Evolutionary conservation across 2,113 vertebrate genomes (phyloP), one percentile per base, ranked within the genome.

Genomic region (Semicossyphus pulcher): DNA sequence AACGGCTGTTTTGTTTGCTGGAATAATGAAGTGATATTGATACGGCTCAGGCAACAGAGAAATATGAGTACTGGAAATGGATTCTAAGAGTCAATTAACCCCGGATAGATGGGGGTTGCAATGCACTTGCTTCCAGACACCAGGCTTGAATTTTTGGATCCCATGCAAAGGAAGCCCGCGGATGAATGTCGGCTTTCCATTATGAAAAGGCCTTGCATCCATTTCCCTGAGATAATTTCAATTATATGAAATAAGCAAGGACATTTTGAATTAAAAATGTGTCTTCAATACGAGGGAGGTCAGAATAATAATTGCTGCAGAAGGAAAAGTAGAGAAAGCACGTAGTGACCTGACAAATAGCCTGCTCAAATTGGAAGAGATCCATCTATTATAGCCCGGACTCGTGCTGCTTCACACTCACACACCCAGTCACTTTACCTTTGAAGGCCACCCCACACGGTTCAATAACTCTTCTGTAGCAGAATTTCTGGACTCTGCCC

Each of bases 71-170:
- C 66, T 76, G 76, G 81, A 90, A 91, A 91, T 89, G 77, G 83
- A 91, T 87, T 90, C 80, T 83, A 82, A 91, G 86, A 92, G 88
- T 87, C 88, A 91, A 90, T 93, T 92, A 91, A 93, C 90, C 91
- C 69, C 18, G 47, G 66, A 73, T 42, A 84, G 88, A 91, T 87
- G 72, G 84, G 74, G 87, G 84, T 85, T 81, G 84, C 80, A 70
- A 63, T 63, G 71, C 73, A 82, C 74, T 89, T 72, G 65, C 80
- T 80, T 83, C 74, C 63, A 68, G 70, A 85, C 73, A 63, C 41
- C 81, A 26, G 78, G 49, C 75, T 86, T 75, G 73, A 80, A 83
- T 88, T 85, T 86, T 85, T 80, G 73, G 52, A 88, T 72, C 45
- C 62, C 41, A 37, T 28, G 79, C 48, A 61, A 81, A 76, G 65